These are phyloP conservation scores for Amphiprion percula DNA, from an alignment of 2,113 vertebrate genomes.

Conservation along the genomic window DNA sequence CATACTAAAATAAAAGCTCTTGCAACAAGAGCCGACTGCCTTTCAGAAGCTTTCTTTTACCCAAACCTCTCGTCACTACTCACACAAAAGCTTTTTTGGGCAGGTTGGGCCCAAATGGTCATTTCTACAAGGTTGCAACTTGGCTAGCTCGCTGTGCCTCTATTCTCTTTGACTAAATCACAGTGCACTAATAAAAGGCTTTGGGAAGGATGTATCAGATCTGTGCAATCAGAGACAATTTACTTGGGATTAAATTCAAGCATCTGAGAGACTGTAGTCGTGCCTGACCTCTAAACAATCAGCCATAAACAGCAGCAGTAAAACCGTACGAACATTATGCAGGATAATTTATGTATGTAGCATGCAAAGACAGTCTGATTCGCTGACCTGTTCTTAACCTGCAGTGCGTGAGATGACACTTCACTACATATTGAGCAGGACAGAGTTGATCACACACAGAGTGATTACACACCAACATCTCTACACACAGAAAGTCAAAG, in stretches of 20 bases:
- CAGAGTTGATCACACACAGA: background rate
- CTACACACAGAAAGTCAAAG: conserved; percentile 1
- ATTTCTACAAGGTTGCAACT: conserved; percentile 36
- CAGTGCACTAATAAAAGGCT: conserved; percentile 40
- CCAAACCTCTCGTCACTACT: conserved; percentile 36
- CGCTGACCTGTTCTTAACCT: conserved; percentile 43
- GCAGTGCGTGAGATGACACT: background rate
- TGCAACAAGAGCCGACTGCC: conserved; percentile 33
- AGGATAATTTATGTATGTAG: conserved; percentile 26
- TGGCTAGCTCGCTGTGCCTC: conserved; percentile 15
- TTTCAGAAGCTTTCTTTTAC: conserved; percentile 53
- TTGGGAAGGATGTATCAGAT: conserved; percentile 38
- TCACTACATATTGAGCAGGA: background rate
- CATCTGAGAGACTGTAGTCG: background rate
- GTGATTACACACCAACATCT: background rate
- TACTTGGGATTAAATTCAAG: conserved; percentile 43
- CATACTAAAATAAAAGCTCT: conserved; percentile 26
- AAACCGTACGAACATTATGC: conserved; percentile 8
- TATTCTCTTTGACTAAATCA: conserved; percentile 34
- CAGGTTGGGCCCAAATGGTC: conserved; percentile 24
- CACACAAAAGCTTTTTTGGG: conserved; percentile 56
- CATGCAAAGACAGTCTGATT: conserved; percentile 18
- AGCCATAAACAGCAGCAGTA: conserved; percentile 20
- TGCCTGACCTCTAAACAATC: conserved; percentile 27
- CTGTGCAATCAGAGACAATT: conserved; percentile 46